These are phyloP conservation scores for Corydoras sp. DNA, from an alignment of 2,113 vertebrate genomes.

Conservation along the genomic window DNA sequence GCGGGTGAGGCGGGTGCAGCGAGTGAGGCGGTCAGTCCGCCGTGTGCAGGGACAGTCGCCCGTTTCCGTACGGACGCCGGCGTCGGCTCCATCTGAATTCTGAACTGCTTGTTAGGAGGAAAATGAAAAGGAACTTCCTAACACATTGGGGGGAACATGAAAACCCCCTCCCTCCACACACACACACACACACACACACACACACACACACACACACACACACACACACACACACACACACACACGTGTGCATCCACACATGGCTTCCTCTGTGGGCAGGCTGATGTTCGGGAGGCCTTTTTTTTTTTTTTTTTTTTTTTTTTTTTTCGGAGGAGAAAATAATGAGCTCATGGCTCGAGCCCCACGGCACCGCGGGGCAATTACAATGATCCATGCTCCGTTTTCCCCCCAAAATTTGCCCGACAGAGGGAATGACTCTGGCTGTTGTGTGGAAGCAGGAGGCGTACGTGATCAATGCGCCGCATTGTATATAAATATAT, in stretches of 20 bases:
- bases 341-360: constrained; percentile 44
- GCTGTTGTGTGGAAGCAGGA: neutral
- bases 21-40: too few species aligned
- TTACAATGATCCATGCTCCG: constrained; percentile 42
- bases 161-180: neutral
- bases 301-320: neutral
- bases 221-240: constrained; percentile 27
- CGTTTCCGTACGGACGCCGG: too few species aligned
- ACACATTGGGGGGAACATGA: constrained; percentile 17
- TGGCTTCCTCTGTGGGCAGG: constrained; percentile 19
- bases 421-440: neutral
- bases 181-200: constrained; percentile 20
- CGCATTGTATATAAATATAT: too few species aligned
- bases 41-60: too few species aligned
- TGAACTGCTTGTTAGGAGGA: constrained; percentile 29
- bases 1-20: too few species aligned
- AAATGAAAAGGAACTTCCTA: constrained; percentile 25
- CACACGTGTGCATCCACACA: constrained; percentile 16
- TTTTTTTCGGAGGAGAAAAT: constrained; percentile 32
- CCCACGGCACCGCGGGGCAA: constrained; percentile 37
- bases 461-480: neutral
- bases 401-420: neutral
- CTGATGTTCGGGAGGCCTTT: constrained; percentile 41
- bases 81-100: too few species aligned
- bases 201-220: constrained; percentile 4